These are phyloP conservation scores for Propsilocerus akamusi DNA, from an alignment of 1,140 invertebrate species.

Conservation along the genomic window DNA sequence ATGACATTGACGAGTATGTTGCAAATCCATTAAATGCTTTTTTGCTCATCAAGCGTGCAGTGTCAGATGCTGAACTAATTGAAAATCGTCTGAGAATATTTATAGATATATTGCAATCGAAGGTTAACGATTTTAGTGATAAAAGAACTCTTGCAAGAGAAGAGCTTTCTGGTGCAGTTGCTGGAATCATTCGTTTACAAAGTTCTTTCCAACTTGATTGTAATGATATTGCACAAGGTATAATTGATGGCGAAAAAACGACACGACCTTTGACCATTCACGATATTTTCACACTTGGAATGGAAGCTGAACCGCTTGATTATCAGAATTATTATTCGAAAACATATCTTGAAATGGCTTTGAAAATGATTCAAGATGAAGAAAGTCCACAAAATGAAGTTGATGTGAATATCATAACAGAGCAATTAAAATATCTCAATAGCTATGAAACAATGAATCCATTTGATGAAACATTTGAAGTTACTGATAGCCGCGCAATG, in stretches of 20 bases:
- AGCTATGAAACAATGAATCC: neutral
- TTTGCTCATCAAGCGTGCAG: neutral
- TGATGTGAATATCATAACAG: neutral
- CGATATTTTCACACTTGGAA: no score
- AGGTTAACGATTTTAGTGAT: no score
- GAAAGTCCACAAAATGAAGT: neutral
- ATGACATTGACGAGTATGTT: neutral
- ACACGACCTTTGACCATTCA: no score
- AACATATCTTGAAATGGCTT: neutral
- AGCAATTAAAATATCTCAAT: neutral
- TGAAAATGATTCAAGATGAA: neutral
- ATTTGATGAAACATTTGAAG: neutral
- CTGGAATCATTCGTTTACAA: no score
- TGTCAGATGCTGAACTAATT: neutral
- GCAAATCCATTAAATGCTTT: neutral
- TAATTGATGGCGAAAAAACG: neutral
- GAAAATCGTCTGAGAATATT: no score
- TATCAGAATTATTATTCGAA: neutral
- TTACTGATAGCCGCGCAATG: neutral
- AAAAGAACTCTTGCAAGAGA: no score
- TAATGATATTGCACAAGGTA: neutral
- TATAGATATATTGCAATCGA: no score
- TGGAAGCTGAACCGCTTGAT: no score
- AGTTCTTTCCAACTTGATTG: no score
- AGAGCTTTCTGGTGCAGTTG: no score